These are phyloP conservation scores for Ochotona princeps DNA, from an alignment of 2,113 vertebrate genomes.

Conservation along the genomic window DNA sequence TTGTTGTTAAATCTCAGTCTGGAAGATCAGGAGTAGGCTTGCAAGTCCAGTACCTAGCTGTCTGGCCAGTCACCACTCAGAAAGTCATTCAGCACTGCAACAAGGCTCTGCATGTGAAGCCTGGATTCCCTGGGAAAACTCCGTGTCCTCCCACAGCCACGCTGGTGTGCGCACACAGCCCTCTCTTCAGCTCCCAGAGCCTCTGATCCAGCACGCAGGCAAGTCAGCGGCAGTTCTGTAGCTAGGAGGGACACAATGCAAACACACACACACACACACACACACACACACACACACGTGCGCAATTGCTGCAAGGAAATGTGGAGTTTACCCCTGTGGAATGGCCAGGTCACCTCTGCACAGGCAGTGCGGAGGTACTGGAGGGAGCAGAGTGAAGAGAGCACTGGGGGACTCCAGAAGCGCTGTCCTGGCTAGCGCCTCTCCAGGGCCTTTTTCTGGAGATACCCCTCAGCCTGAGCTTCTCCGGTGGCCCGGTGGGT, in stretches of 20 bases:
- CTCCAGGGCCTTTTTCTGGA: neutral
- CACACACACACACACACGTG: neutral
- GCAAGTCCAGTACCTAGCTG: neutral
- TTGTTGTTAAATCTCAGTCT: neutral
- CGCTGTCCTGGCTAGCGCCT: neutral
- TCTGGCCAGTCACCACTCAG: conserved; percentile 5
- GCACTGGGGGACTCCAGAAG: neutral
- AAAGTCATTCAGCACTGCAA: conserved; percentile 26
- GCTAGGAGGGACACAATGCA: neutral
- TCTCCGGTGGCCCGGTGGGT: neutral
- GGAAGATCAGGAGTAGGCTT: neutral
- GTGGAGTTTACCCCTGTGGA: neutral
- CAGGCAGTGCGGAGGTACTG: neutral
- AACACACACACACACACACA: neutral
- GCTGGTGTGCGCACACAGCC: neutral
- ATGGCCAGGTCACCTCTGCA: neutral
- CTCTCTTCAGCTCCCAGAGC: neutral
- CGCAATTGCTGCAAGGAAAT: neutral
- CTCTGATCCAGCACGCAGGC: neutral
- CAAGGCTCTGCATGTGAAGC: conserved; percentile 25
- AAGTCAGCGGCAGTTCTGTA: neutral
- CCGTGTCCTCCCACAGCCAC: conserved; percentile 31
- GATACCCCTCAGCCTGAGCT: neutral
- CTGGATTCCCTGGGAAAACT: conserved; percentile 5
- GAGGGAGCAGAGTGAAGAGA: neutral